Evolutionary conservation across 2,113 vertebrate genomes (phyloP), one percentile per base, ranked within the genome.

Genomic region (Saccopteryx leptura): DNA sequence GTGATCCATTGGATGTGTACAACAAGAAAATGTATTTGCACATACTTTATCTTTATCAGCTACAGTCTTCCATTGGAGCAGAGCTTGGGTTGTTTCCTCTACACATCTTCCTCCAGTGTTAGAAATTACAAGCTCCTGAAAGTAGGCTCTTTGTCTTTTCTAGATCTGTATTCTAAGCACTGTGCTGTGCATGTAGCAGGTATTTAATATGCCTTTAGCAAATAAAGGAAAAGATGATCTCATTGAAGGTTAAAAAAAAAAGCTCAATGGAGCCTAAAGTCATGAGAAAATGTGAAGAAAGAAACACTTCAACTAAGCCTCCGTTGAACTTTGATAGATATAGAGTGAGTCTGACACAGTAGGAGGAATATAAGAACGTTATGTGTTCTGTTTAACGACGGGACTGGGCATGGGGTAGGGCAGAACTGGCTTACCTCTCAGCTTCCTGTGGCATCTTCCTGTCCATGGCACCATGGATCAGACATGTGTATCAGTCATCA

Each of bases 21-120:
- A 54, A n/a, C 2, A 23, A 52, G 23, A 31, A 24, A 52, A 48
- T 0, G 1, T 9, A 28, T 23, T 13, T 18, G 1, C 2, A 24
- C 54, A 24, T 48, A 60, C 0, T 23, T 0, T 21, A 7, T 18
- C n/a, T 60, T 68, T 28, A 10, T 54, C 82, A 61, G 8, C 33
- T n/a, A 31, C 26, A 8, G 7, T 46, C 46, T 58, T 85, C 28
- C 61, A 39, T 91, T 14, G 4, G 6, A 58, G 4, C 3, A 7
- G 39, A 80, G 39, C 14, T 39, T 28, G 11, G 9, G 2, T 33
- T 19, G 4, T 68, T 18, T 10, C 21, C 19, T 48, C 52, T 58
- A 52, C 12, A 24, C 4, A 9, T 9, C 46, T 15, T 71, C 28
- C 46, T 63, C 17, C 7, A 9, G 2, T 13, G 28, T 48, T 56